Percentiles rank a stretch among this genome's conserved stretches.
phyloP scores from a whole-genome alignment of 2,797 vertebrate genomes.

The Pachyuromys duprasi region DNA sequence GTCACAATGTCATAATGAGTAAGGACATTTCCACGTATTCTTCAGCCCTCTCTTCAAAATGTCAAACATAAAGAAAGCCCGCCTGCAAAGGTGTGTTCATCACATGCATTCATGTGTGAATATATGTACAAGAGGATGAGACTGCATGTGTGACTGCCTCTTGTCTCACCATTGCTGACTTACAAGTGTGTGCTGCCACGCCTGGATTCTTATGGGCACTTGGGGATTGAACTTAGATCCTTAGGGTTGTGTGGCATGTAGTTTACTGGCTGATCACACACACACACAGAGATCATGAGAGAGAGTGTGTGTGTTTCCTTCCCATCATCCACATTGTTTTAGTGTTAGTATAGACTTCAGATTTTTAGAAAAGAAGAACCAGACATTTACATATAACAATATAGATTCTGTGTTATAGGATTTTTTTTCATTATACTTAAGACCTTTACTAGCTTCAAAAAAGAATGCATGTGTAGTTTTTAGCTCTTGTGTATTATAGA shows the following conservation, averaged over 20 bases:
- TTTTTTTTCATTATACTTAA: not conserved
- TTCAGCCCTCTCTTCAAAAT: not conserved
- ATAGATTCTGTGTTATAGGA: not conserved
- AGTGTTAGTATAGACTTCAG: not conserved
- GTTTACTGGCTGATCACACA: not conserved
- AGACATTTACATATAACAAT: not conserved
- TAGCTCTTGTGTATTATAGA: not conserved
- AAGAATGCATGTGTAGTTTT: not conserved
- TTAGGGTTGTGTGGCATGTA: not conserved
- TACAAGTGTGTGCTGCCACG: not conserved
- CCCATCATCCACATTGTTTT: not conserved
- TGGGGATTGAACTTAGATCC: not conserved
- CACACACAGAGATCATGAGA: no score
- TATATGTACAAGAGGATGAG: no score
- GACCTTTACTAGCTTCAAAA: not conserved
- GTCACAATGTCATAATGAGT: not conserved
- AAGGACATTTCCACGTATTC: no score
- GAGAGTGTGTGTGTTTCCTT: not conserved
- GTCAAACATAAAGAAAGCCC: not conserved
- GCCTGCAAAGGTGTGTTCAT: not conserved
- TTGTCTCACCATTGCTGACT: not conserved
- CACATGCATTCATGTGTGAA: not conserved
- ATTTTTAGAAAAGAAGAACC: slow-evolving; percentile 6
- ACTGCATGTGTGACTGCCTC: not conserved
- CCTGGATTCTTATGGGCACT: not conserved